Conservation (phyloP, 2,113 vertebrate genomes). For the Noturus placidus region DNA sequence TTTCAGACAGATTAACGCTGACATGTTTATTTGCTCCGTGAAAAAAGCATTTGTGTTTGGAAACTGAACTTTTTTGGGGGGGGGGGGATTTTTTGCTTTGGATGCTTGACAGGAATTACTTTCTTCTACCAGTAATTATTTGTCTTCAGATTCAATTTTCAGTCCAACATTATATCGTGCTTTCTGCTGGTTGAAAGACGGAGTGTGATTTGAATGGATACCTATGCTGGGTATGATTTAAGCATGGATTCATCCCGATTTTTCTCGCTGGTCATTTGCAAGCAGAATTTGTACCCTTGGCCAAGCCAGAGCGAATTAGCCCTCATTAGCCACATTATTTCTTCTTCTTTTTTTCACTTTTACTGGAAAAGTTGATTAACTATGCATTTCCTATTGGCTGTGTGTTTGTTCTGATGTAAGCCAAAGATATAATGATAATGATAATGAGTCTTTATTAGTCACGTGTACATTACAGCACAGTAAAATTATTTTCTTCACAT, state of each 20-base stretch:
- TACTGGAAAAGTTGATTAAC: neutral
- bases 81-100: conserved; percentile 47
- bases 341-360: neutral
- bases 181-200: neutral
- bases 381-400: neutral
- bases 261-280: neutral
- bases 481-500: too few relatives aligned
- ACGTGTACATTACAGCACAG: too few relatives aligned
- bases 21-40: conserved; percentile 75
- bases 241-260: neutral
- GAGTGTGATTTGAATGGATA: conserved; percentile 6
- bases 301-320: neutral
- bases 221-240: neutral
- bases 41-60: conserved; percentile 62
- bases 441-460: too few relatives aligned
- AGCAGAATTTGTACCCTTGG: neutral
- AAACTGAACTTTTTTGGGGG: conserved; percentile 37
- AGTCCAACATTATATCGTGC: neutral
- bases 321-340: neutral
- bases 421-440: neutral
- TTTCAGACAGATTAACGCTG: conserved; percentile 65
- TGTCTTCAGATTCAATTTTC: neutral
- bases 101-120: conserved; percentile 12
- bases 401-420: neutral
- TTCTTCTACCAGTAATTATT: neutral